Conservation (phyloP, 2,888 invertebrate species). For the Chalcis sispes region DNA sequence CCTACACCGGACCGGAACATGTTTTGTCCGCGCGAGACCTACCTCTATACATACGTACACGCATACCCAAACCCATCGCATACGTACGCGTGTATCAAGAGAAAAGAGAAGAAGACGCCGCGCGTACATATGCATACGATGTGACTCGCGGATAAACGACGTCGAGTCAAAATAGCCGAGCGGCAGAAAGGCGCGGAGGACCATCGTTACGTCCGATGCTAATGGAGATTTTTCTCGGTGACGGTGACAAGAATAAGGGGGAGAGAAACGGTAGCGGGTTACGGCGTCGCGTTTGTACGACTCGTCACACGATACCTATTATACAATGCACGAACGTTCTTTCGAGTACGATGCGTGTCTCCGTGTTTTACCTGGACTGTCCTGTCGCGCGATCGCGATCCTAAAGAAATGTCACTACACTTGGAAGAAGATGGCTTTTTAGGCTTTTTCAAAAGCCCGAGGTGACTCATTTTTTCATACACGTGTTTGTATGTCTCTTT, state of each 20-base stretch:
- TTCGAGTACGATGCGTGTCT: too few relatives aligned
- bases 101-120: constrained; percentile 3
- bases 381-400: too few relatives aligned
- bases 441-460: too few relatives aligned
- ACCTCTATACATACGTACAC: background rate
- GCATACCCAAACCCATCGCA: background rate
- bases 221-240: constrained; percentile 38
- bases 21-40: constrained; percentile 70
- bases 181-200: background rate
- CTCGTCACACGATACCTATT: too few relatives aligned
- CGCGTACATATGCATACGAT: background rate
- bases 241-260: too few relatives aligned
- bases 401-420: too few relatives aligned
- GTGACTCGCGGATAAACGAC: constrained; percentile 22
- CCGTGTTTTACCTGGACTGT: too few relatives aligned
- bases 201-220: constrained; percentile 12
- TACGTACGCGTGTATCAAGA: background rate
- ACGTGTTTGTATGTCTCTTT: too few relatives aligned
- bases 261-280: background rate
- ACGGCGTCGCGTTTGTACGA: too few relatives aligned
- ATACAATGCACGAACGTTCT: too few relatives aligned
- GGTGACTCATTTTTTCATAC: too few relatives aligned
- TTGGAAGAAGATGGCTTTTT: too few relatives aligned
- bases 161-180: constrained; percentile 36
- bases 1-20: constrained; percentile 76